phyloP scores from a whole-genome alignment of 2,888 invertebrate genomes.

The Notocelia uddmanniana region DNA sequence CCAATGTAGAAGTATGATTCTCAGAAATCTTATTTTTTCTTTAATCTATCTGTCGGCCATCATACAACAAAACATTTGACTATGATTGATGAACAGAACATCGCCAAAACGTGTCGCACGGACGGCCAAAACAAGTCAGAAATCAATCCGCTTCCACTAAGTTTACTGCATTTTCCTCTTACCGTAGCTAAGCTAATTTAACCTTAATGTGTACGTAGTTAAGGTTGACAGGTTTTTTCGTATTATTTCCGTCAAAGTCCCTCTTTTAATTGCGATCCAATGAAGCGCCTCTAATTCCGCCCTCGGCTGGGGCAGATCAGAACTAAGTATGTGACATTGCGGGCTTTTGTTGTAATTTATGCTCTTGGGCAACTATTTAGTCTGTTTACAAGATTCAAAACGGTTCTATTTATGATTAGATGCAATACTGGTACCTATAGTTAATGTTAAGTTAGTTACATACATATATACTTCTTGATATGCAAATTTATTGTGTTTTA shows the following conservation, averaged over 20 bases:
- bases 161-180: constrained; percentile 40
- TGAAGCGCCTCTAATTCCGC: constrained; percentile 77
- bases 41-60: not conserved
- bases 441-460: no score
- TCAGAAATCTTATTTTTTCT: not conserved
- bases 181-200: not conserved
- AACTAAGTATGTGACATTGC: constrained; percentile 32
- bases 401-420: no score
- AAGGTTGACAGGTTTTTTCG: constrained; percentile 48
- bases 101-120: constrained; percentile 38
- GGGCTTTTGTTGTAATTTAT: constrained; percentile 1
- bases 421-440: no score
- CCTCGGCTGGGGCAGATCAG: constrained; percentile 48
- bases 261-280: constrained; percentile 83
- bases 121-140: constrained; percentile 38
- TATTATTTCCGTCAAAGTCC: constrained; percentile 64
- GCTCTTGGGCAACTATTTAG: not conserved
- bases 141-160: constrained; percentile 45
- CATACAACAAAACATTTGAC: constrained; percentile 4
- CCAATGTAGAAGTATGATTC: not conserved
- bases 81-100: constrained; percentile 34
- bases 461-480: no score
- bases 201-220: not conserved
- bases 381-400: not conserved
- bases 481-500: no score